Conservation (phyloP, 53 echinoderm and acorn worm species). For the Holothuria scabra region DNA sequence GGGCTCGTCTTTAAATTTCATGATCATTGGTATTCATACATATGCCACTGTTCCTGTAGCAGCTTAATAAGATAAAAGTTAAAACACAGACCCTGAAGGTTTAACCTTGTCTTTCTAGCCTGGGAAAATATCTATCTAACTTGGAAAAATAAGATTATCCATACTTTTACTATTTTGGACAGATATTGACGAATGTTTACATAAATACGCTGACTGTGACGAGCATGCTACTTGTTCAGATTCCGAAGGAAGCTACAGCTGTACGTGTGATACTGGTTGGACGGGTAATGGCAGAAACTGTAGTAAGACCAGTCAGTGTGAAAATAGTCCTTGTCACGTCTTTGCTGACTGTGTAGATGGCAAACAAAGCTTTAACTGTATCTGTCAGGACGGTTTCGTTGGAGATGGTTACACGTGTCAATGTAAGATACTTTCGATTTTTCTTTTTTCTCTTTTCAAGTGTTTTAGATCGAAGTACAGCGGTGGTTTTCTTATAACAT, state of each 20-base stretch:
- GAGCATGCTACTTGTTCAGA: conserved; percentile 45
- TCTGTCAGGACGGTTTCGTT: conserved; percentile 26
- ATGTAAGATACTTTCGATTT: conserved; percentile 22
- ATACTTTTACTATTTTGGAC: not conserved
- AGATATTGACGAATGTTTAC: conserved; percentile 8
- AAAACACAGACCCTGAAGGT: no score
- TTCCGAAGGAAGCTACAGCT: conserved; percentile 46
- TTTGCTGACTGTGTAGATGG: conserved; percentile 16
- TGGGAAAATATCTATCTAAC: no score
- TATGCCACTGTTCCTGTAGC: no score
- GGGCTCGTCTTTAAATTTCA: not conserved
- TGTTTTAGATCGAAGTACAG: no score
- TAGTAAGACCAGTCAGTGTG: not conserved
- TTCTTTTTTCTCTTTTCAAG: no score
- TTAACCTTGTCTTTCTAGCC: no score
- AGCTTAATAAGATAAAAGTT: no score
- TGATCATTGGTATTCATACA: no score
- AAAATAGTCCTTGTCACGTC: conserved; percentile 5
- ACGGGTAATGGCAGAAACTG: not conserved
- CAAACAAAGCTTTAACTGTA: not conserved
- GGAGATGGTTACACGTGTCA: conserved; percentile 48
- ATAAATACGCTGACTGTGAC: not conserved
- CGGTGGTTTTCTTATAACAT: no score
- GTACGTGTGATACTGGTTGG: conserved; percentile 51
- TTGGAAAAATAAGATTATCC: no score